Base-by-base conservation (phyloP, 2,888 invertebrate species). In the Euzophera pinguis region DNA sequence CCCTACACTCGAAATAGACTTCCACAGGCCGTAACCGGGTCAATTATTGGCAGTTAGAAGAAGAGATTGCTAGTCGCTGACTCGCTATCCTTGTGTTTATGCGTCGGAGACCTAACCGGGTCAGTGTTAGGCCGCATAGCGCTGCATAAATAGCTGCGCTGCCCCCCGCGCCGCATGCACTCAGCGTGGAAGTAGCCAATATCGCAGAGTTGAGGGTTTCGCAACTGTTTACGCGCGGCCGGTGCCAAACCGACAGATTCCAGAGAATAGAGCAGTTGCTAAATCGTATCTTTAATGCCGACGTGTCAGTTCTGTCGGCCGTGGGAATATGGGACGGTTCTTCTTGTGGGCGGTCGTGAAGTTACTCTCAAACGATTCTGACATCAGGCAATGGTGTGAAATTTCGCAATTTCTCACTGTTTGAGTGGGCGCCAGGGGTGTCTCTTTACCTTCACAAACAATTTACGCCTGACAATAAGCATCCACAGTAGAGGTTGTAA, bases 61-160 rank as follows among this genome's bases (percentile, higher is more conserved):
- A 61, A 54, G 51, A 56, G 58, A 58, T 58, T 37, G 56, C 56
- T 50, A 59, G 53, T 57, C 65, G 60, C 63, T 60, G 63, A 67
- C 69, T 73, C 65, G 75, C 73, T 76, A 74, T 81, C 79, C 80
- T 84, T 84, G 82, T 84, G 81, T 81, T 81, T 80, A 83, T 76
- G 81, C 81, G 78, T 75, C 73, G 79, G 65, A 65, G 69, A 67
- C 67, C 78, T 84, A 88, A 85, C 84, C 84, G 75, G 89, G 88
- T 88, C 89, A 89, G 88, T 89, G 88, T 86, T 89, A 89, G 88
- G 86, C 83, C 87, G 79, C 84, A 85, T 83, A 83, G 81, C 80
- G 73, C 78, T 81, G 84, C 85, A 82, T 78, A 86, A 87, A 86
- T 87, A 86, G 85, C 78, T 69, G 67, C 69, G 61, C 65, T 61